A percentile compares a stretch with the other conserved stretches of the same genome.
These are phyloP conservation scores for Araneus ventricosus DNA, from an alignment of 1,140 invertebrate genomes.

Conservation along the genomic window DNA sequence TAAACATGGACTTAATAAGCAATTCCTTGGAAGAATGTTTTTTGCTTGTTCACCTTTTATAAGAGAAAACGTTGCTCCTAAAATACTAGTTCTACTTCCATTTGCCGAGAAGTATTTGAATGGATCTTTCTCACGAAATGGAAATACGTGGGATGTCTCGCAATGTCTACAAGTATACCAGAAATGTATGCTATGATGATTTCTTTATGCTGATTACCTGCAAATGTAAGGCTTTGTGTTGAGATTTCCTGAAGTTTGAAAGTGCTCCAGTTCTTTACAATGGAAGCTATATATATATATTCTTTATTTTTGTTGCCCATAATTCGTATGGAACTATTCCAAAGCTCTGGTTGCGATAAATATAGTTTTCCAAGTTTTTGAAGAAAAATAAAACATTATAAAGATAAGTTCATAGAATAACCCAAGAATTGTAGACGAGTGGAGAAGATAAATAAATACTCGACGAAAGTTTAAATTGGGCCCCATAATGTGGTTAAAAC, in stretches of 20 bases:
- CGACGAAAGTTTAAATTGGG: too few relatives aligned
- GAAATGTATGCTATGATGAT: neutral
- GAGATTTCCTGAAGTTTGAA: neutral
- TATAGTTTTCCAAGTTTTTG: too few relatives aligned
- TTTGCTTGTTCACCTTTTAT: neutral
- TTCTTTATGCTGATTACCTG: slow-evolving; percentile 11
- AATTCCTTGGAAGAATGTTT: neutral
- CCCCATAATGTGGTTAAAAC: too few relatives aligned
- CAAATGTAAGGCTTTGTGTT: neutral
- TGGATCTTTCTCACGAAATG: slow-evolving; percentile 17
- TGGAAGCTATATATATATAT: too few relatives aligned
- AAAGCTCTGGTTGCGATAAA: too few relatives aligned
- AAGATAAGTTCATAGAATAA: too few relatives aligned
- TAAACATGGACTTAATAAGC: neutral
- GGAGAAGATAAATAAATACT: too few relatives aligned
- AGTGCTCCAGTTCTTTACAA: neutral
- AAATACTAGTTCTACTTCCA: neutral
- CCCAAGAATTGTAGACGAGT: too few relatives aligned
- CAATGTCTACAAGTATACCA: neutral
- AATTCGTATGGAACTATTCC: too few relatives aligned
- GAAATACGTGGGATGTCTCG: neutral
- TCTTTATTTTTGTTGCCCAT: too few relatives aligned
- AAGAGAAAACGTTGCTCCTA: neutral
- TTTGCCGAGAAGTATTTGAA: neutral
- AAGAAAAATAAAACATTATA: too few relatives aligned